Base-by-base conservation (phyloP, 2,888 invertebrate genomes). In the Pyrrhosoma nymphula region DNA sequence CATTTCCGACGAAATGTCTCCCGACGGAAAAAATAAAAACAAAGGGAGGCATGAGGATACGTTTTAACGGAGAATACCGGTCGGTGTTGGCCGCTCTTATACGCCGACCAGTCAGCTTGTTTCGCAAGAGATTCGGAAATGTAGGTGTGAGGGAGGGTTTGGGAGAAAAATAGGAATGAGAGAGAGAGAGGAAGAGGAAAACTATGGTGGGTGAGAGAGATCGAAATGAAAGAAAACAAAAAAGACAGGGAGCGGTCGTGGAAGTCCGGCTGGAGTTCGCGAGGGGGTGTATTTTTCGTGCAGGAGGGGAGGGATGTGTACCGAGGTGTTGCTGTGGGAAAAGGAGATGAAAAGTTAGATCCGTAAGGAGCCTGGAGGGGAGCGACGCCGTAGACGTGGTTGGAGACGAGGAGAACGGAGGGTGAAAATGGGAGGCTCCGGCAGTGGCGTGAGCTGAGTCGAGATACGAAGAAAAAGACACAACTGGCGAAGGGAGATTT, bases 271-370 rank as follows among this genome's bases (percentile, higher is more conserved):
- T 69, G 69, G n/a, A 18, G 69, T 69, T 69, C 69, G 69, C 18
- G n/a, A 18, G 69, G n/a, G 20, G 69, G 26, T 69, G 69, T 26
- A 26, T 60, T 69, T 8, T 69, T 8, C 12, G 69, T 69, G 69
- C 26, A 20, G 26, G 26, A 60, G 82, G 18, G 30, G 82, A 35
- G 30, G 35, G 10, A 35, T 14, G 82, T 82, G 35, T 82, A 82
- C 82, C 0, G 35, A 82, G 35, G 82, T 82, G 82, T 35, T 82
- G 35, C 82, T 18, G 82, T 35, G 30, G 82, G 82, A 82, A 82
- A 82, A n/a, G n/a, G 82, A 82, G 82, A 35, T 82, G 82, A 82
- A 35, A 82, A 82, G 30, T 82, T 82, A 82, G 82, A 82, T 35
- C 35, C 82, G 26, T 35, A 6, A 82, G 35, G 60, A 82, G 1